These are phyloP conservation scores for Alethe diademata DNA, from an alignment of 2,113 vertebrate species.

Conservation along the genomic window DNA sequence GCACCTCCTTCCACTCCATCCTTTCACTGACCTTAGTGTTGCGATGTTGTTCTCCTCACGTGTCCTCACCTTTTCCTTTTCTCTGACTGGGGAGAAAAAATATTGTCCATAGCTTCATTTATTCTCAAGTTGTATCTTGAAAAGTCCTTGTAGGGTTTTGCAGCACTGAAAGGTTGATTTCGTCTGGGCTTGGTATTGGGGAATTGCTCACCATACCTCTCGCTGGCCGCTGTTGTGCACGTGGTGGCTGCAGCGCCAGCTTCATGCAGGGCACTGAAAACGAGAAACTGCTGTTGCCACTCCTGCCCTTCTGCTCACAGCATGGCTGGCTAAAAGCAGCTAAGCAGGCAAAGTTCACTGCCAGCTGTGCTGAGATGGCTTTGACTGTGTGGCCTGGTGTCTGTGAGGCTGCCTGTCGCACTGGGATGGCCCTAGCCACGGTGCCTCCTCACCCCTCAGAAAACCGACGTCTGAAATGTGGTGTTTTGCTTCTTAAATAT, in stretches of 20 bases:
- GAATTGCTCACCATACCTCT: not conserved
- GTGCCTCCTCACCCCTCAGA: accelerated
- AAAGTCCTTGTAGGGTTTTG: not conserved
- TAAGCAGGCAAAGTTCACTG: not conserved
- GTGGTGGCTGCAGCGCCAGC: accelerated
- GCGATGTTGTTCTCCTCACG: not conserved
- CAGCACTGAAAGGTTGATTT: not conserved
- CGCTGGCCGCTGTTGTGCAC: accelerated
- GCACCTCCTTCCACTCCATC: not conserved
- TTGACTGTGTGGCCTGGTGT: not conserved
- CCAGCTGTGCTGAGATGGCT: no score
- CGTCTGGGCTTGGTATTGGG: not conserved
- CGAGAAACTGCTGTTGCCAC: not conserved
- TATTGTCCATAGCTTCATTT: not conserved
- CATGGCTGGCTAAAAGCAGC: no score
- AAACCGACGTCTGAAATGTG: not conserved
- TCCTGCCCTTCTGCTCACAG: not conserved
- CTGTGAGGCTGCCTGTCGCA: accelerated
- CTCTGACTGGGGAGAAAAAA: not conserved
- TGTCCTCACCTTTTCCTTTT: not conserved
- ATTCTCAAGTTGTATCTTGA: not conserved
- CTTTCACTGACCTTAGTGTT: no score
- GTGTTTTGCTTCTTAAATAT: not conserved
- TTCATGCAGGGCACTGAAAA: accelerated
- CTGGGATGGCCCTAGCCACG: not conserved